Conservation (phyloP, 2,888 invertebrate genomes). For the Acanthopleura granulata region DNA sequence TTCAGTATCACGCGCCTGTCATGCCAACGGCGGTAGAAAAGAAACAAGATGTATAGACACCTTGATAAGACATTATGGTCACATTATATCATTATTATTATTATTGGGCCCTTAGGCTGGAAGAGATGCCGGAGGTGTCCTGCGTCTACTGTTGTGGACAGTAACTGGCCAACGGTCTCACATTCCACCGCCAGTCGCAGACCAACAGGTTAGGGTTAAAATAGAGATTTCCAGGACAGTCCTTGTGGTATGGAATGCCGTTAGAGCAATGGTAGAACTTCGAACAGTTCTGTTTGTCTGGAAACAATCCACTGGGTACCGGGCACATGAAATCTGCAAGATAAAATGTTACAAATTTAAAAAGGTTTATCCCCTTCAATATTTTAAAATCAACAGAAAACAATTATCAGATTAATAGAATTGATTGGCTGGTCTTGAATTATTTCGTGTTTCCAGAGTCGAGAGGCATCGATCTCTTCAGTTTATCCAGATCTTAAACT, state of each 20-base stretch:
- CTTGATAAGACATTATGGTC: conserved; percentile 14
- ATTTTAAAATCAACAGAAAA: not conserved
- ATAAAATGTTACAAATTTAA: not conserved
- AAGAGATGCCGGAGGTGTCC: too few relatives aligned
- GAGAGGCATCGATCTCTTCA: too few relatives aligned
- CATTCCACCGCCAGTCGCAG: conserved; percentile 18
- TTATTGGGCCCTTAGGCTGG: not conserved
- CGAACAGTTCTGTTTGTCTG: conserved; percentile 17
- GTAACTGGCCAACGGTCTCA: not conserved
- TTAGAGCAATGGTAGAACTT: conserved; percentile 27
- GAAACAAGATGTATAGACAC: too few relatives aligned
- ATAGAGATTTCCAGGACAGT: conserved; percentile 23
- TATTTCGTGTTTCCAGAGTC: too few relatives aligned
- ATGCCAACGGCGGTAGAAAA: too few relatives aligned
- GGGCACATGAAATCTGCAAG: not conserved
- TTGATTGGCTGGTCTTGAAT: too few relatives aligned
- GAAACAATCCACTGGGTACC: conserved; percentile 20
- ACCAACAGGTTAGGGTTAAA: conserved; percentile 1
- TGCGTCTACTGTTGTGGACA: not conserved
- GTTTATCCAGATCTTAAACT: too few relatives aligned
- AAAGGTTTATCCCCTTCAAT: not conserved
- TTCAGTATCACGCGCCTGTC: not conserved
- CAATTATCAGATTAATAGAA: not conserved
- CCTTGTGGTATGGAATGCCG: conserved; percentile 15
- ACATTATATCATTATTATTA: conserved; percentile 11